Evolutionary conservation across 2,113 vertebrate species (phyloP).

Genomic region (Sapajus apella): DNA sequence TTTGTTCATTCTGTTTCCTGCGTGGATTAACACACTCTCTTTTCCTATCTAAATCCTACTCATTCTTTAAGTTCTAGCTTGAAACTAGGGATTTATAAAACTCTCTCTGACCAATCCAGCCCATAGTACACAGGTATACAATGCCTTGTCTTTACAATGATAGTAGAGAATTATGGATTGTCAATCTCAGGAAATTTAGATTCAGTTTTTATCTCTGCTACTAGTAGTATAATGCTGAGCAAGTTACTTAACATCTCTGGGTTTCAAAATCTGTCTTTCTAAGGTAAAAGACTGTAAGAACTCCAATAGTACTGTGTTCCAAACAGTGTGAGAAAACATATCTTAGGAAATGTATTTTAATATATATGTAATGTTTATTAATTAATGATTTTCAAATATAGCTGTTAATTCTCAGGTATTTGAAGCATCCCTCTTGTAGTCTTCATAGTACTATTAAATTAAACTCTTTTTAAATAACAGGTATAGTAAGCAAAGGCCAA

Average conservation of each 20-base stretch:
- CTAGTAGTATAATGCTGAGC: neutral
- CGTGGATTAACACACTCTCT: neutral
- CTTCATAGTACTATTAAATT: neutral
- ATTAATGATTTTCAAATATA: conserved; percentile 10
- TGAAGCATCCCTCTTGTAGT: neutral
- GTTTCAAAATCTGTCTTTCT: conserved; percentile 55
- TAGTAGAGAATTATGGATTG: neutral
- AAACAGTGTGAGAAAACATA: neutral
- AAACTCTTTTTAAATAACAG: conserved; percentile 30
- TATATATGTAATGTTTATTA: neutral
- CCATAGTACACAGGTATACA: neutral
- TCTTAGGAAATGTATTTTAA: conserved; percentile 41
- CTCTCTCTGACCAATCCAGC: neutral
- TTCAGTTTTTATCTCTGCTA: conserved; percentile 25
- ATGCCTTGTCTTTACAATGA: neutral
- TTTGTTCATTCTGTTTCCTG: neutral
- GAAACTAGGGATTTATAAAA: neutral
- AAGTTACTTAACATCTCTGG: conserved; percentile 48
- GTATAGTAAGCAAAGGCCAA: neutral
- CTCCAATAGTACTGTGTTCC: neutral
- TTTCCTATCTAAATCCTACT: conserved; percentile 35
- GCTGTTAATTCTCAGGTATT: neutral
- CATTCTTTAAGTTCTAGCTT: neutral
- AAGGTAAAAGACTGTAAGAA: neutral
- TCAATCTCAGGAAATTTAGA: conserved; percentile 38